These are phyloP conservation scores for Lithophane semibrunnea DNA, from an alignment of 2,888 invertebrate genomes.

Conservation along the genomic window DNA sequence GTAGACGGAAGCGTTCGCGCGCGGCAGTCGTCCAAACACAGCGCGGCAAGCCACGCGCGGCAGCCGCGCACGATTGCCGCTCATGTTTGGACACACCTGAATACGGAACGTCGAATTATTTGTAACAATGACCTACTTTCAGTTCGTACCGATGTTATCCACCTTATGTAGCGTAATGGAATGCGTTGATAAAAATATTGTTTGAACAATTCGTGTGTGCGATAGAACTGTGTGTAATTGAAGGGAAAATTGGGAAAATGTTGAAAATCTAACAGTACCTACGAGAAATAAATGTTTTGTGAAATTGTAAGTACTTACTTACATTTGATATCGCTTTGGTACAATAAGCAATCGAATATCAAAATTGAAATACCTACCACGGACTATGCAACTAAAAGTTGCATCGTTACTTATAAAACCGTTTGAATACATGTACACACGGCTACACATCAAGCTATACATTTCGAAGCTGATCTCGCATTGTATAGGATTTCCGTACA, in stretches of 20 bases:
- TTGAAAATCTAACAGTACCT: slow-evolving; percentile 5
- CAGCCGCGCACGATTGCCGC: too few species aligned
- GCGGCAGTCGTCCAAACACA: too few species aligned
- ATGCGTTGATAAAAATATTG: slow-evolving; percentile 61
- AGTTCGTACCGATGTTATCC: slow-evolving; percentile 70
- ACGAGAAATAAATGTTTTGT: slow-evolving; percentile 11
- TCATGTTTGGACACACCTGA: slow-evolving; percentile 9
- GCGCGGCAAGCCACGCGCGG: too few species aligned
- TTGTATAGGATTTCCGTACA: too few species aligned
- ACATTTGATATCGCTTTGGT: background rate
- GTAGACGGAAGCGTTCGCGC: too few species aligned
- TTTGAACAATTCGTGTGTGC: slow-evolving; percentile 34
- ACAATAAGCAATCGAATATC: too few species aligned
- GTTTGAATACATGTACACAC: background rate
- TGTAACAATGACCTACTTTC: slow-evolving; percentile 73
- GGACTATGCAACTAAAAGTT: background rate
- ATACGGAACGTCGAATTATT: slow-evolving; percentile 49
- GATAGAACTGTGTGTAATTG: slow-evolving; percentile 38
- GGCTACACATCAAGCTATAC: too few species aligned
- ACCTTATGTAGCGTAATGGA: slow-evolving; percentile 71
- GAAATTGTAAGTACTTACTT: background rate
- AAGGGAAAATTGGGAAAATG: slow-evolving; percentile 33
- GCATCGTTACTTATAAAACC: background rate
- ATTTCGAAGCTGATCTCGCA: too few species aligned
- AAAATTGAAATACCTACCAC: background rate